Percentiles rank a stretch among this genome's conserved stretches.
Evolutionary conservation across 2,888 invertebrate species (phyloP).

Genomic region (Folsomia candida): DNA sequence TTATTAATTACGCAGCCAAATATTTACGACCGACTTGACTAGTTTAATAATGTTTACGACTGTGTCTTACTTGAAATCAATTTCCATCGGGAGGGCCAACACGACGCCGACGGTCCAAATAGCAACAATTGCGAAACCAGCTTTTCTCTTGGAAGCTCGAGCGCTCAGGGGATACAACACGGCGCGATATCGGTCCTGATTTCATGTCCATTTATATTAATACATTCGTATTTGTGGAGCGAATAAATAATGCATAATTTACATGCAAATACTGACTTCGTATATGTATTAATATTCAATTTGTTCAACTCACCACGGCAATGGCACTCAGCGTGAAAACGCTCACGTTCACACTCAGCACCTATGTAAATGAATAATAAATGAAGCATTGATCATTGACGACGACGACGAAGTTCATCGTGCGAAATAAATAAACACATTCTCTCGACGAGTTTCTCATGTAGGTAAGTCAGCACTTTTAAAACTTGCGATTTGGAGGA

Average conservation of each 20-base stretch:
- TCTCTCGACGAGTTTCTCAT: no score
- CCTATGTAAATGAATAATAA: constrained; percentile 52
- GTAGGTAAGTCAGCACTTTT: no score
- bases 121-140: constrained; percentile 69
- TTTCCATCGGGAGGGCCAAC: constrained; percentile 64
- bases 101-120: constrained; percentile 72
- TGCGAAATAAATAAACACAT: no score
- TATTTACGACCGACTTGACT: no score
- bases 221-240: no score
- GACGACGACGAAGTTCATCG: no score
- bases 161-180: constrained; percentile 54
- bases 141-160: constrained; percentile 69
- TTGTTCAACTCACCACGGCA: constrained; percentile 63
- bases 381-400: background rate
- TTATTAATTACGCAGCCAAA: no score
- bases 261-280: no score
- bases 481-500: no score
- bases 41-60: no score
- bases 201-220: no score
- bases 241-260: no score
- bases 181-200: constrained; percentile 3
- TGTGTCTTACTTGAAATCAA: constrained; percentile 48
- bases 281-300: background rate
- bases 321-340: constrained; percentile 84
- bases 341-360: constrained; percentile 80